Percentiles rank a stretch among this genome's conserved stretches.
Evolutionary conservation across 2,113 vertebrate species (phyloP).

Genomic region (Daboia siamensis): DNA sequence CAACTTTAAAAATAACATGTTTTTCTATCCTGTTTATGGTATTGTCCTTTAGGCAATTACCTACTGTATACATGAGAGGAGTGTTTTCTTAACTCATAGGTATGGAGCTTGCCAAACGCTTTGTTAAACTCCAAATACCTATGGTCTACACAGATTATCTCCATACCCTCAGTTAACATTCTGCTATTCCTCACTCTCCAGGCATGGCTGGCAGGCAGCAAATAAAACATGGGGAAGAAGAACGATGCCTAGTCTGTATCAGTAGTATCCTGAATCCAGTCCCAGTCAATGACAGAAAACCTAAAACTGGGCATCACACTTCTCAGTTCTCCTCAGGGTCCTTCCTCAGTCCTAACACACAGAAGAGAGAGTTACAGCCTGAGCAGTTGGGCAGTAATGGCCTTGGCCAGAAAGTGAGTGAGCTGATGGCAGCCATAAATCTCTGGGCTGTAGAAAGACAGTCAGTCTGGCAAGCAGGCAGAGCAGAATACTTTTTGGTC

Average conservation of each 20-base stretch:
- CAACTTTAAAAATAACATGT: background rate
- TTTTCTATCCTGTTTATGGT: background rate
- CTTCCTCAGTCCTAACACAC: background rate
- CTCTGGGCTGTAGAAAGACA: background rate
- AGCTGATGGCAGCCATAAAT: background rate
- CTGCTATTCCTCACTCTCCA: background rate
- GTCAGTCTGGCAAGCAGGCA: background rate
- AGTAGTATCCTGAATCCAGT: background rate
- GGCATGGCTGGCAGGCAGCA: background rate
- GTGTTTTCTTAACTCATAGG: background rate
- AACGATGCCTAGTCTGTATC: background rate
- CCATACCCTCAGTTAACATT: background rate
- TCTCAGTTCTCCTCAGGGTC: background rate
- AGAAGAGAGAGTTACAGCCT: background rate
- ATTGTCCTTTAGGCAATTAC: background rate
- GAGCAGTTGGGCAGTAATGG: background rate
- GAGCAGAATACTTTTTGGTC: background rate
- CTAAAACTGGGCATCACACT: background rate
- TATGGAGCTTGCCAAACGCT: background rate
- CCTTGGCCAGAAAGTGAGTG: background rate
- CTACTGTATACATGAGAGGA: background rate
- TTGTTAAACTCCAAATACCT: background rate
- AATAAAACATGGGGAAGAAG: background rate
- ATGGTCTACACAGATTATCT: background rate
- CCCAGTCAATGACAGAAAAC: background rate